Evolutionary conservation across 2,888 invertebrate genomes (phyloP).

Genomic region (Fissipunctia ypsillon): DNA sequence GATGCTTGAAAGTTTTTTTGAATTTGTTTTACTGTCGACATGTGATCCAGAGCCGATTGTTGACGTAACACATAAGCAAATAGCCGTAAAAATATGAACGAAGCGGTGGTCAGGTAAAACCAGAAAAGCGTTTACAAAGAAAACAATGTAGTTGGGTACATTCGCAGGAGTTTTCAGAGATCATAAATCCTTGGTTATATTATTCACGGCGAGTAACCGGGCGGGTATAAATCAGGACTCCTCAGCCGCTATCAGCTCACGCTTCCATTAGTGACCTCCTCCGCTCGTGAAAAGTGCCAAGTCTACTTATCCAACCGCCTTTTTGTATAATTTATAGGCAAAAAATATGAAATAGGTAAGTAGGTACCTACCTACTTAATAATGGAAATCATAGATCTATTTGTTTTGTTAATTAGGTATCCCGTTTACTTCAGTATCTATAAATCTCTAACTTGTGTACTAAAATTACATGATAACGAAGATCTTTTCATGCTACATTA

Average conservation of each 20-base stretch:
- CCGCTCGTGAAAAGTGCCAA: conserved; percentile 49
- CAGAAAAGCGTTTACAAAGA: conserved; percentile 39
- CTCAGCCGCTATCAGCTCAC: conserved; percentile 81
- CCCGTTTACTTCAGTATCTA: not conserved
- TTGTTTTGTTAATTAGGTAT: not conserved
- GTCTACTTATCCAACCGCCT: conserved; percentile 37
- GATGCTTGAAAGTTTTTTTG: conserved; percentile 66
- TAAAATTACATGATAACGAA: not conserved
- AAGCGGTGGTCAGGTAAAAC: conserved; percentile 36
- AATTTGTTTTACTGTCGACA: conserved; percentile 68
- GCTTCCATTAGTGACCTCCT: conserved; percentile 83
- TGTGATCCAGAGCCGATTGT: conserved; percentile 56
- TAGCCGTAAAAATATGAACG: conserved; percentile 51
- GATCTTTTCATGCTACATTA: not conserved
- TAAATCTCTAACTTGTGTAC: not conserved
- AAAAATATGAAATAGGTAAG: not conserved
- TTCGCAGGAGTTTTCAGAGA: conserved; percentile 66
- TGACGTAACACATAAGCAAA: conserved; percentile 55
- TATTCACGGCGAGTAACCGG: conserved; percentile 86
- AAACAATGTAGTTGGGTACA: conserved; percentile 56
- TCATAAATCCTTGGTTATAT: conserved; percentile 83
- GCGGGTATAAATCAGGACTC: conserved; percentile 84
- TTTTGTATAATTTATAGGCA: conserved; percentile 44
- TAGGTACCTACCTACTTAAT: not conserved
- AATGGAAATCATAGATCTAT: not conserved